These are phyloP conservation scores for Falcunculus frontatus DNA, from an alignment of 2,113 vertebrate genomes.

Conservation along the genomic window DNA sequence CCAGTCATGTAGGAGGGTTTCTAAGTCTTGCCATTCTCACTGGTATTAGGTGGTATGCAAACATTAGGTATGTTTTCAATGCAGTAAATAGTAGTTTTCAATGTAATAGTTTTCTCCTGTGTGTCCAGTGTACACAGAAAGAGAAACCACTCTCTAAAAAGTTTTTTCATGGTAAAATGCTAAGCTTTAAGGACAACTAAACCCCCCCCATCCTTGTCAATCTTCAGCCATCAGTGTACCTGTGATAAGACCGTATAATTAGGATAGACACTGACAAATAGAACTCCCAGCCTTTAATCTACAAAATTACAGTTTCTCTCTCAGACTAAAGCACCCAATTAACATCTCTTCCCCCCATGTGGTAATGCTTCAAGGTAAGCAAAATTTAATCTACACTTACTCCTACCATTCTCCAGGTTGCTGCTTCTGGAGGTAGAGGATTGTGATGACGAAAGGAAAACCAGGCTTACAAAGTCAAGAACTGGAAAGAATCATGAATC, in stretches of 20 bases:
- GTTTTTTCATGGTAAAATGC: background rate
- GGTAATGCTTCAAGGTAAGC: background rate
- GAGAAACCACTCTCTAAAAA: background rate
- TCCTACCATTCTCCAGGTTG: background rate
- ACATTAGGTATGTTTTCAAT: background rate
- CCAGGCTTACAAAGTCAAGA: background rate
- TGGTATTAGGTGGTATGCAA: background rate
- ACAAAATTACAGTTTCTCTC: background rate
- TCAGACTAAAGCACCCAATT: background rate
- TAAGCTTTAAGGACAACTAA: background rate
- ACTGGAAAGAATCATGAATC: background rate
- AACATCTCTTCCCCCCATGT: background rate
- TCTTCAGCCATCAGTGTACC: background rate
- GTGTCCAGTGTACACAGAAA: background rate
- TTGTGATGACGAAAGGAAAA: background rate
- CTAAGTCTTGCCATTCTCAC: background rate
- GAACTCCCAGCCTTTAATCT: background rate
- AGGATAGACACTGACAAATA: background rate
- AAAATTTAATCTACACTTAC: background rate
- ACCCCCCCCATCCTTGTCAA: background rate
- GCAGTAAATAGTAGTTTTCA: background rate
- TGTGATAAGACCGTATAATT: background rate
- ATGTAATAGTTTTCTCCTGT: rapidly evolving
- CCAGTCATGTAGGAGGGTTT: background rate
- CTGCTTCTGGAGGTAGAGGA: background rate